Base-by-base conservation (phyloP, 2,888 invertebrate species). In the Tanypteryx hageni region DNA sequence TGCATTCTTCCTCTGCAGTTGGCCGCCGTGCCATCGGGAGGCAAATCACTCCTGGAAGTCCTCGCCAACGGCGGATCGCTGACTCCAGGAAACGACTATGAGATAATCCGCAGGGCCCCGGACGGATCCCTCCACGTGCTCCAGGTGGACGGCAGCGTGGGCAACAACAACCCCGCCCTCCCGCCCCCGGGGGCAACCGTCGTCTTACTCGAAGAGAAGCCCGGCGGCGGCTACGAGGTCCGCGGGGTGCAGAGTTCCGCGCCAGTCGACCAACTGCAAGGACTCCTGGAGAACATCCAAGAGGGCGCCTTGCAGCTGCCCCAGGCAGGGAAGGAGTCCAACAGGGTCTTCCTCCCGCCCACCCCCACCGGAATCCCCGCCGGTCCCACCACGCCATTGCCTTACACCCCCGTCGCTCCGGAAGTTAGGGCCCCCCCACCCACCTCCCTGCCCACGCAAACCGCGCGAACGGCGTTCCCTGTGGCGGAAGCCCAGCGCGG, bases 101-200 rank as follows among this genome's bases (percentile, higher is more conserved):
- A 98, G 95, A 96, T 98, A 0, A 96, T 98, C n/a, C 97, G 97
- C 94, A 98, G 98, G 92, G 96, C 97, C 27, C 97, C 96, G 84
- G 97, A 97, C 93, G 98, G 98, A 1, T 97, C 96, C 93, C 95
- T 97, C 0, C 97, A 98, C 94, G 97, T 97, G 94, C 96, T 97
- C 0, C 61, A 89, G 44, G 61, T 44, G 0, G 89, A 64, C 27
- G 86, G 61, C 27, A 59, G 27, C 16, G n/a, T 5, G 9, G 68
- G 27, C 27, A 22, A 76, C 76, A 5, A 44, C 5, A 83, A 57
- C 58, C 96, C 96, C 86, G 96, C 95, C 93, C 94, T 97, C 57
- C 96, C 97, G 0, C 96, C 97, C 93, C 98, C 98, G 95, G 98
- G 98, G 94, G 98, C 98, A 0, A 98, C 98, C 0, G 98, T 98